Conservation (phyloP, 2,888 invertebrate species). For the Cheilosia scutellata region DNA sequence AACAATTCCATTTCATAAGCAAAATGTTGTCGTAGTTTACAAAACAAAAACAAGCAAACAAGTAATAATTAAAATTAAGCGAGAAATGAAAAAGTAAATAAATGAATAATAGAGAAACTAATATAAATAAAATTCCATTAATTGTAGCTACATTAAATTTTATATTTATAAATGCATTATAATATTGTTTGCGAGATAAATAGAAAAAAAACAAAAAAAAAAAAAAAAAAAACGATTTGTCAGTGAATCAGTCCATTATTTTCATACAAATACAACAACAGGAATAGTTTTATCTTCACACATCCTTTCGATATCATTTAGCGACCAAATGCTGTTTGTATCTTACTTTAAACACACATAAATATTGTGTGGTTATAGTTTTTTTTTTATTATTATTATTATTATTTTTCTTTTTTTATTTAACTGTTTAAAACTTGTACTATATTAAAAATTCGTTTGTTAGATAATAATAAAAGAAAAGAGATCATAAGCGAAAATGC, state of each 20-base stretch:
- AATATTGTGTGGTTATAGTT: conserved; percentile 54
- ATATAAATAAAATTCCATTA: conserved; percentile 73
- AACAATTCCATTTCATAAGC: conserved; percentile 76
- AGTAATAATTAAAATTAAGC: conserved; percentile 55
- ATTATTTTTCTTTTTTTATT: conserved; percentile 44
- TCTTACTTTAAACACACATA: conserved; percentile 48
- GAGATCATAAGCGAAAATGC: conserved; percentile 56
- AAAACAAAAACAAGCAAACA: conserved; percentile 21
- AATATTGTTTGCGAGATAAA: conserved; percentile 61
- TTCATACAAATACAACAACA: conserved; percentile 39
- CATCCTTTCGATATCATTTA: conserved; percentile 53
- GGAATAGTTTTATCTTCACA: conserved; percentile 61
- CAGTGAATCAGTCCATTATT: conserved; percentile 71
- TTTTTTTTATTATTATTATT: conserved; percentile 44
- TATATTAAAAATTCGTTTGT: conserved; percentile 65
- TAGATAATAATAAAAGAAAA: conserved; percentile 66
- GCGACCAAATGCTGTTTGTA: conserved; percentile 63
- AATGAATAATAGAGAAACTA: conserved; percentile 46
- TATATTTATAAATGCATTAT: conserved; percentile 72
- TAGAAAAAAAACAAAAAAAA: conserved; percentile 23
- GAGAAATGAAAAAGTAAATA: conserved; percentile 44
- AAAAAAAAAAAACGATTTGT: conserved; percentile 33
- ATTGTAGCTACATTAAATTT: conserved; percentile 75
- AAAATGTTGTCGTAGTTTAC: conserved; percentile 61
- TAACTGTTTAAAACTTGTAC: conserved; percentile 56